phyloP scores from a whole-genome alignment of 30 jellyfish, hydroid and myxozoan genomes.

The Pseudorhiza aurosa region DNA sequence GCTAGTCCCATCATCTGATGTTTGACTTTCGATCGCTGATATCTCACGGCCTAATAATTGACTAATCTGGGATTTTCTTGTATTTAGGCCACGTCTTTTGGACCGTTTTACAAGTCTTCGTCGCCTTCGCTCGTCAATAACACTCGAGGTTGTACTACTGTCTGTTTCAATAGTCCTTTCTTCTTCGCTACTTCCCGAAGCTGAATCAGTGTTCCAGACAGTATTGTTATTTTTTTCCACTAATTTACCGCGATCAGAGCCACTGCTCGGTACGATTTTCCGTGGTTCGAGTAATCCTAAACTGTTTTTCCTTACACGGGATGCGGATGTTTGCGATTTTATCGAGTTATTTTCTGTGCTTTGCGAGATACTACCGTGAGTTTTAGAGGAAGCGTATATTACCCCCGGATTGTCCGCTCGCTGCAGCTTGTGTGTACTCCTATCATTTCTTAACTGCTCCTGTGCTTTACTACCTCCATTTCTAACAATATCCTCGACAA shows the following conservation, averaged over 20 bases:
- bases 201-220: conserved; percentile 83
- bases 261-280: conserved; percentile 16
- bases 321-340: conserved; percentile 26
- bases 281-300: conserved; percentile 42
- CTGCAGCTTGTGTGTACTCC: conserved; percentile 43
- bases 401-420: conserved; percentile 62
- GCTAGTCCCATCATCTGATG: conserved; percentile 71
- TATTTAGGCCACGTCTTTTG: conserved; percentile 59
- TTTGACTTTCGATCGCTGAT: conserved; percentile 51
- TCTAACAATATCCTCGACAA: not conserved
- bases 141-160: conserved; percentile 80
- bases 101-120: conserved; percentile 75
- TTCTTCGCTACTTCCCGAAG: conserved; percentile 71
- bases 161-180: conserved; percentile 72
- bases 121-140: conserved; percentile 79
- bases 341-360: conserved; percentile 18
- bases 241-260: conserved; percentile 47
- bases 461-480: conserved; percentile 14
- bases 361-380: conserved; percentile 35
- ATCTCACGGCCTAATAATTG: conserved; percentile 69
- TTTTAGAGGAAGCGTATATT: conserved; percentile 1
- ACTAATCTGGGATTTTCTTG: conserved; percentile 66
- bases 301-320: conserved; percentile 46
- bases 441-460: conserved; percentile 35
- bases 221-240: conserved; percentile 69